phyloP scores from a whole-genome alignment of 2,113 vertebrate species.

The Pelusios castaneus region DNA sequence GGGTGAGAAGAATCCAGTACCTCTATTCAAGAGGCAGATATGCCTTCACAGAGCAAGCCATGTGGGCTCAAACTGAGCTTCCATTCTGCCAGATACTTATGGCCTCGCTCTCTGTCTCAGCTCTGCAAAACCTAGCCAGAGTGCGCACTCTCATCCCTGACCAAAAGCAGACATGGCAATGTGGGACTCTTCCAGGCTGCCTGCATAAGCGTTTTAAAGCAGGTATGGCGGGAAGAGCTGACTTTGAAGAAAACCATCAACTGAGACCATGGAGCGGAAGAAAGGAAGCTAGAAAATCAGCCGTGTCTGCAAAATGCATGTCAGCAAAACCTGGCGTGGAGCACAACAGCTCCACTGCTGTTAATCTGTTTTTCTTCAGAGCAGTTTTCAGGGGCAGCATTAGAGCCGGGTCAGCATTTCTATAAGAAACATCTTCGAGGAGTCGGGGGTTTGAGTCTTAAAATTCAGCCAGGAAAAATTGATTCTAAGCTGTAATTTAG shows the following conservation, averaged over 20 bases:
- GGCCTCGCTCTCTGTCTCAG: background rate
- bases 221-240: background rate
- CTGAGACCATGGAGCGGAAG: background rate
- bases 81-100: background rate
- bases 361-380: slow-evolving; percentile 26
- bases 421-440: slow-evolving; percentile 36
- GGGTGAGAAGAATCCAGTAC: background rate
- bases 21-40: background rate
- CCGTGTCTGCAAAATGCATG: background rate
- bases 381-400: slow-evolving; percentile 33
- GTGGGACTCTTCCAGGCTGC: background rate
- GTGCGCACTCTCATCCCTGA: background rate
- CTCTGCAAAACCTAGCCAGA: background rate
- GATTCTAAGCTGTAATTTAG: slow-evolving; percentile 73
- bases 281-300: background rate
- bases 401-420: slow-evolving; percentile 43
- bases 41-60: background rate
- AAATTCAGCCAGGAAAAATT: slow-evolving; percentile 64
- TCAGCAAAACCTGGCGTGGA: background rate
- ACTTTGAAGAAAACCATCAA: slow-evolving; percentile 2
- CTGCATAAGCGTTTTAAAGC: background rate
- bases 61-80: background rate
- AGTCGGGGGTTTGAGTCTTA: background rate
- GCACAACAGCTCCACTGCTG: background rate
- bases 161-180: background rate